Base-by-base conservation (phyloP, 2,797 vertebrate species). In the Pantherophis alleghaniensis region DNA sequence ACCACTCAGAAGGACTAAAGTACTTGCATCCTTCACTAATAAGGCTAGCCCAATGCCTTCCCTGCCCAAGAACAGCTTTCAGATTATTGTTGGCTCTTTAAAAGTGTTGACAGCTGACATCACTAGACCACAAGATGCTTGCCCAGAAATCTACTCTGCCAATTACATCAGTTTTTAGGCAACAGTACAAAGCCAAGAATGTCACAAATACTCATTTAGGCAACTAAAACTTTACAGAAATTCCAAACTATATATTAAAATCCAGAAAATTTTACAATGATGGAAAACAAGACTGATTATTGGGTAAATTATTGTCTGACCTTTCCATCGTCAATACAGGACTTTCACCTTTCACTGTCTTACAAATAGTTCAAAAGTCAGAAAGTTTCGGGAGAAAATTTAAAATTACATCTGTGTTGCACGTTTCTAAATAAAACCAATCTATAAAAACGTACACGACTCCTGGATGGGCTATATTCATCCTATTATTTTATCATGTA, bases 61-160 rank as follows among this genome's bases (percentile, higher is more conserved):
- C 22, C 1, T 2, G 91, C 2, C 42, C 79, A 90, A 95, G 92
- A 96, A 93, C 94, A 95, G 86, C 88, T 87, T 91, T 94, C 88
- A 91, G 91, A 94, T 95, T 94, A 96, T 61, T 47, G 94, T 94
- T 95, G 92, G 93, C 93, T 94, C 90, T 87, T 94, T 69, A 37
- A 89, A 47, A 94, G 95, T 47, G 96, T 92, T 94, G 95, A 97
- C 96, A 97, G 94, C 94, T 96, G 95, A 96, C 96, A 96, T 95
- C 94, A 96, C 51, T 89, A 56, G 87, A 89, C 94, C 57, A 6
- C 16, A 94, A 94, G 92, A 94, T 93, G 93, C 90, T 83, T 92
- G 93, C 28, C 90, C 95, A 97, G 95, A 96, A 96, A 96, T 91
- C 93, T 92, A 96, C 59, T 91, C 95, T 94, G 95, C 92, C 94